These are phyloP conservation scores for Noctua janthe DNA, from an alignment of 2,888 invertebrate species.

Conservation along the genomic window DNA sequence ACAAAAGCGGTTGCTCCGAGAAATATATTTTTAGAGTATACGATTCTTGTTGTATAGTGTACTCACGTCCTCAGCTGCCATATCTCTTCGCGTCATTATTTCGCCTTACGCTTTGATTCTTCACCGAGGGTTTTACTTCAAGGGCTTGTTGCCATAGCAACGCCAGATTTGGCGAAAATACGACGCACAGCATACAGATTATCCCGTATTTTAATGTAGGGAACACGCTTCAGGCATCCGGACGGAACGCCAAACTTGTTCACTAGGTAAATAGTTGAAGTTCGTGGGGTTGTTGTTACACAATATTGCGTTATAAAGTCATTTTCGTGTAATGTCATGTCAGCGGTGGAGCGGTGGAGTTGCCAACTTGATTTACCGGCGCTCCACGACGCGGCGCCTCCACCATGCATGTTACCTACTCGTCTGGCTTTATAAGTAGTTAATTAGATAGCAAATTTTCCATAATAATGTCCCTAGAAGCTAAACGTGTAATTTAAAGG, in stretches of 20 bases:
- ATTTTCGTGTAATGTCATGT: slow-evolving; percentile 78
- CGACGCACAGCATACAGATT: slow-evolving; percentile 81
- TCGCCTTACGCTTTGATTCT: slow-evolving; percentile 81
- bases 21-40: slow-evolving; percentile 50
- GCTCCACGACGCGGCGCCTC: slow-evolving; percentile 55
- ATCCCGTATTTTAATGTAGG: slow-evolving; percentile 73
- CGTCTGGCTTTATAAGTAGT: neutral
- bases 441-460: slow-evolving; percentile 42
- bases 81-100: slow-evolving; percentile 87
- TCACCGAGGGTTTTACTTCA: slow-evolving; percentile 75
- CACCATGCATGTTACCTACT: slow-evolving; percentile 30
- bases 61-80: slow-evolving; percentile 73
- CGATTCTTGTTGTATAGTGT: slow-evolving; percentile 56
- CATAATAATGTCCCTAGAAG: slow-evolving; percentile 4
- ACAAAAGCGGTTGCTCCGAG: slow-evolving; percentile 51
- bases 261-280: slow-evolving; percentile 86
- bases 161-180: slow-evolving; percentile 84
- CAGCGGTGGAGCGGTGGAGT: slow-evolving; percentile 73
- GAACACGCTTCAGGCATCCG: slow-evolving; percentile 79
- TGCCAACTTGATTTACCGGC: slow-evolving; percentile 76
- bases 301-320: slow-evolving; percentile 82
- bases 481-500: neutral
- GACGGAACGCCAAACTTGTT: slow-evolving; percentile 82
- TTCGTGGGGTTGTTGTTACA: slow-evolving; percentile 73
- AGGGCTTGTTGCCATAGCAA: slow-evolving; percentile 83